Evolutionary conservation across 2,888 invertebrate species (phyloP).

Genomic region (Crioceris asparagi): DNA sequence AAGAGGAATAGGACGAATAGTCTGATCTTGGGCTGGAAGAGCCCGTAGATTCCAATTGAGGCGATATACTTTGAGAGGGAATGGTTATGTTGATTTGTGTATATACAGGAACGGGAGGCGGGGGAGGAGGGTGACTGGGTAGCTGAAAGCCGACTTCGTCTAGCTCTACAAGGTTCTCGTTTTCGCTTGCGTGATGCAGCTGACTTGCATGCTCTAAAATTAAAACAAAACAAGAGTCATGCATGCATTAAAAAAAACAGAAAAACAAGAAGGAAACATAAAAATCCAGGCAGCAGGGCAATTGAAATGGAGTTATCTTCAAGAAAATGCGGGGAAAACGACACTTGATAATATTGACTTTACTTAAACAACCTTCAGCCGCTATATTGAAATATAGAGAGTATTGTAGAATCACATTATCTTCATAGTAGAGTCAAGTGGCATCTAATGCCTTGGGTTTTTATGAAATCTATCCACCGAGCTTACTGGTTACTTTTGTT

Average conservation of each 20-base stretch:
- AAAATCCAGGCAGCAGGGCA: too few species aligned
- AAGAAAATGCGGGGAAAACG: too few species aligned
- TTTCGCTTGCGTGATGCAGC: slow-evolving; percentile 19
- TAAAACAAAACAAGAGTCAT: slow-evolving; percentile 14
- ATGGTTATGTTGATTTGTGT: slow-evolving; percentile 27
- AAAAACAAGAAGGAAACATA: slow-evolving; percentile 2
- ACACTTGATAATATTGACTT: too few species aligned
- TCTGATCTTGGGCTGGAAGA: slow-evolving; percentile 28
- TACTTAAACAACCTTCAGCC: too few species aligned
- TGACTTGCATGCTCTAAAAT: slow-evolving; percentile 33
- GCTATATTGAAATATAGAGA: too few species aligned
- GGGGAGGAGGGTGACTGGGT: slow-evolving; percentile 16
- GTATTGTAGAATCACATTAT: too few species aligned
- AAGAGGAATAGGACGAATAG: slow-evolving; percentile 26
- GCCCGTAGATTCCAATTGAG: slow-evolving; percentile 26
- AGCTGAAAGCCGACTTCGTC: slow-evolving; percentile 21
- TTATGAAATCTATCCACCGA: too few species aligned
- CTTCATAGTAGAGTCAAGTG: too few species aligned
- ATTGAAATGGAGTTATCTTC: too few species aligned
- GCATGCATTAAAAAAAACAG: slow-evolving; percentile 9
- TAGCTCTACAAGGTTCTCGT: slow-evolving; percentile 19
- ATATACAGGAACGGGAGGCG: slow-evolving; percentile 23
- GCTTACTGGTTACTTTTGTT: too few species aligned
- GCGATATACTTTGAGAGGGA: slow-evolving; percentile 18
- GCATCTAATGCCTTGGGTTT: too few species aligned